Conservation (phyloP, 2,113 vertebrate genomes). For the Xyrauchen texanus region DNA sequence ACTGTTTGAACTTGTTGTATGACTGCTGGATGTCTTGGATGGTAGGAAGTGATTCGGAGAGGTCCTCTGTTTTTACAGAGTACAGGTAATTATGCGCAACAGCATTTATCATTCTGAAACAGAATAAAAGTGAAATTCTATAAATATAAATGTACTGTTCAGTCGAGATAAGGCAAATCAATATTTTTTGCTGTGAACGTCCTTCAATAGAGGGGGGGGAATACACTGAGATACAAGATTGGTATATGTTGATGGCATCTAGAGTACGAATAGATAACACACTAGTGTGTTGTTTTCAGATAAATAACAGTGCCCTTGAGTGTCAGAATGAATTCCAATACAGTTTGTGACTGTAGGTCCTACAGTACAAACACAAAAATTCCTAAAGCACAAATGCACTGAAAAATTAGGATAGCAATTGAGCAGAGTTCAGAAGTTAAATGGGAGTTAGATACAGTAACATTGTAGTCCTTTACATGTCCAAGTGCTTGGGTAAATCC, state of each 20-base stretch:
- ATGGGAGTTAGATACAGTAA: not conserved
- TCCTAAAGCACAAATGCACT: not conserved
- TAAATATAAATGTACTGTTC: not conserved
- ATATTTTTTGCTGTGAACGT: not conserved
- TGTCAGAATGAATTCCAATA: not conserved
- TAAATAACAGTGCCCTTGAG: slow-evolving; percentile 4
- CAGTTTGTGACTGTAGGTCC: not conserved
- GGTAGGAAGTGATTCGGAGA: slow-evolving; percentile 80
- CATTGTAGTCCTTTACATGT: slow-evolving; percentile 70
- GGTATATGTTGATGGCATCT: no score
- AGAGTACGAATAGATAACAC: not conserved
- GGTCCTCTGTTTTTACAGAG: slow-evolving; percentile 79
- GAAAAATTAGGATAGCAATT: not conserved
- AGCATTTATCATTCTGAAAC: slow-evolving; percentile 62
- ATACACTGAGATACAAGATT: not conserved
- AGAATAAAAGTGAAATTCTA: not conserved
- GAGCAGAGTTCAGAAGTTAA: not conserved
- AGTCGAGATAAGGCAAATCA: not conserved
- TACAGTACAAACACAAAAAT: not conserved
- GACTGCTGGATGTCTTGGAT: slow-evolving; percentile 84
- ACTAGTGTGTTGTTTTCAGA: not conserved
- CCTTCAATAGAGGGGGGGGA: not conserved
- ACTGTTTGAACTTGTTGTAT: slow-evolving; percentile 84
- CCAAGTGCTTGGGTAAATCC: slow-evolving; percentile 75
- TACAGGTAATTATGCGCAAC: slow-evolving; percentile 63